These are phyloP conservation scores for Zaprionus bogoriensis DNA, from an alignment of 2,888 invertebrate species.

Conservation along the genomic window DNA sequence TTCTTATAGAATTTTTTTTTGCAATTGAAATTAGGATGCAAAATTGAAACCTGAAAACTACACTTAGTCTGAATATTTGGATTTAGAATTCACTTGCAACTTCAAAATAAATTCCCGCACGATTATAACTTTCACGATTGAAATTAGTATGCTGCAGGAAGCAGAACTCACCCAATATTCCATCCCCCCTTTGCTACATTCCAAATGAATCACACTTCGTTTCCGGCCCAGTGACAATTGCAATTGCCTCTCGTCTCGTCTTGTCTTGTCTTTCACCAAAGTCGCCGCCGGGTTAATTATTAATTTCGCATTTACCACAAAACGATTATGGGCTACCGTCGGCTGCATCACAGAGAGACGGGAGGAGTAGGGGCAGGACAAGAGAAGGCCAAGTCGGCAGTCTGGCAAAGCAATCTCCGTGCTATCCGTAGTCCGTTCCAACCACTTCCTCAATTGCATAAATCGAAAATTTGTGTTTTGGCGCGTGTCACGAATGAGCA, in stretches of 20 bases:
- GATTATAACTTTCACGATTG: neutral
- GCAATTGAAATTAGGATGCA: too few relatives aligned
- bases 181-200: too few relatives aligned
- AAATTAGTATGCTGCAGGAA: neutral
- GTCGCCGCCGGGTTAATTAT: constrained; percentile 67
- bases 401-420: neutral
- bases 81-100: too few relatives aligned
- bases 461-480: constrained; percentile 77
- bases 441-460: constrained; percentile 76
- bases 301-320: constrained; percentile 78
- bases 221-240: constrained; percentile 43
- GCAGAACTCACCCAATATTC: neutral
- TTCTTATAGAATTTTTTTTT: too few relatives aligned
- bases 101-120: too few relatives aligned
- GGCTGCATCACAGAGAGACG: constrained; percentile 8
- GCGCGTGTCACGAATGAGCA: constrained; percentile 71
- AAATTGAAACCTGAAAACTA: too few relatives aligned
- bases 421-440: constrained; percentile 23
- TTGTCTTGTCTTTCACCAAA: constrained; percentile 6
- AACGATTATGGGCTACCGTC: constrained; percentile 63
- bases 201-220: constrained; percentile 35
- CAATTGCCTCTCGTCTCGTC: constrained; percentile 18
- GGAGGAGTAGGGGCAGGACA: neutral
- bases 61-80: too few relatives aligned
- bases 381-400: neutral